Conservation (phyloP, 2,888 invertebrate species). For the Tetragonula carbonaria region DNA sequence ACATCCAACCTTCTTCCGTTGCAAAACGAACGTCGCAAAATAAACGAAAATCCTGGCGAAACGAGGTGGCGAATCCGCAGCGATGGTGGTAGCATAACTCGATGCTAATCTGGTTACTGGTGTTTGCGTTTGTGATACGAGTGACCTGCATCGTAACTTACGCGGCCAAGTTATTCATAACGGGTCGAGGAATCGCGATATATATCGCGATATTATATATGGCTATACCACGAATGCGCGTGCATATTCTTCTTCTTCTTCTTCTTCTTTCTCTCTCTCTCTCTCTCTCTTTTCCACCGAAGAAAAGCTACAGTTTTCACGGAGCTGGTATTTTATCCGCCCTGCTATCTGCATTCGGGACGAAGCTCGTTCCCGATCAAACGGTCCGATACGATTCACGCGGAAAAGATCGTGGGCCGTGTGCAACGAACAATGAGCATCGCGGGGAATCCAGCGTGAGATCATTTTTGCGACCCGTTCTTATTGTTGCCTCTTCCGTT, state of each 20-base stretch:
- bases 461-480: slow-evolving; percentile 62
- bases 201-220: neutral
- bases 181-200: slow-evolving; percentile 5
- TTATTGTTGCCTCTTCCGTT: slow-evolving; percentile 67
- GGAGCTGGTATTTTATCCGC: slow-evolving; percentile 25
- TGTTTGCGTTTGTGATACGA: neutral
- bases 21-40: neutral
- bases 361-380: slow-evolving; percentile 62
- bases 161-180: slow-evolving; percentile 14
- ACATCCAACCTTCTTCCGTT: neutral
- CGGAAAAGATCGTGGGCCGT: slow-evolving; percentile 55
- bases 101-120: neutral
- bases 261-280: too few species aligned
- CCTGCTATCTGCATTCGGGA: slow-evolving; percentile 9
- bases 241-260: neutral
- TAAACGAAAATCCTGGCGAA: neutral
- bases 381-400: slow-evolving; percentile 69
- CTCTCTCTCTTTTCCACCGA: slow-evolving; percentile 5
- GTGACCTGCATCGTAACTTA: slow-evolving; percentile 14
- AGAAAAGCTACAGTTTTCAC: slow-evolving; percentile 57
- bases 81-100: neutral
- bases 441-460: slow-evolving; percentile 66
- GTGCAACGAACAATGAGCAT: slow-evolving; percentile 74
- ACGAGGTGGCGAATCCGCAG: neutral
- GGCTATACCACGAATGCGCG: neutral